Evolutionary conservation across 2,888 invertebrate genomes (phyloP), one percentile per base, ranked within the genome.

Genomic region (Romanomermis culicivorax): DNA sequence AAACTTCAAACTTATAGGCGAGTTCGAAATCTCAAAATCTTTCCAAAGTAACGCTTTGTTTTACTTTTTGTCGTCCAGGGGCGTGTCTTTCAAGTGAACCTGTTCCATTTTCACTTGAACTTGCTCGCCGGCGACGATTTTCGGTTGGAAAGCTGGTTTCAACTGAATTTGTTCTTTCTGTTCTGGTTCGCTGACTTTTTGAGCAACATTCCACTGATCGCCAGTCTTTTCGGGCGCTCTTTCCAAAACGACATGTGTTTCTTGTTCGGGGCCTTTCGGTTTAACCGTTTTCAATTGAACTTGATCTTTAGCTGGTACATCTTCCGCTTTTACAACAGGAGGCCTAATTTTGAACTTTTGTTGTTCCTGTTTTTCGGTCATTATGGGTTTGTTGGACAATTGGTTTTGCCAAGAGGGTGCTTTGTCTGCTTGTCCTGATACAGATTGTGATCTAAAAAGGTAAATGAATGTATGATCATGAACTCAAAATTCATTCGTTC

Each of bases 251-350:
- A 56, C 51, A 14, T 43, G 55, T n/a, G 42, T 17, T 25, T 26
- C 20, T 25, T 55, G 26, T 2, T 48, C 43, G 2, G 54, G 54
- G 2, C 50, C 50, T 29, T 56, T 56, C 11, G 56, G 56, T 51
- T 56, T 56, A 24, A 56, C 53, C 3, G 27, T 2, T 42, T 51
- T 49, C 43, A 56, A 36, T 17, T 23, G 20, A 2, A 56, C 55
- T 42, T 45, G 47, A 2, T 67, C 67, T 42, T 65, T 57, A 25
- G 66, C 66, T 7, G 68, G 68, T 20, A 68, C 60, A 29, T 61
- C 61, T 26, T 63, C 55, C 52, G 68, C 67, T 51, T 60, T 61
- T 26, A 63, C 62, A 23, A 63, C 63, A 7, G 64, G 62, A 17
- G 64, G 61, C 56, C 57, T 62, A 55, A 30, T 51, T 56, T 62